A percentile compares a stretch with the other conserved stretches of the same genome.
phyloP scores from a whole-genome alignment of 2,797 vertebrate species.

The Linurgus olivaceus region DNA sequence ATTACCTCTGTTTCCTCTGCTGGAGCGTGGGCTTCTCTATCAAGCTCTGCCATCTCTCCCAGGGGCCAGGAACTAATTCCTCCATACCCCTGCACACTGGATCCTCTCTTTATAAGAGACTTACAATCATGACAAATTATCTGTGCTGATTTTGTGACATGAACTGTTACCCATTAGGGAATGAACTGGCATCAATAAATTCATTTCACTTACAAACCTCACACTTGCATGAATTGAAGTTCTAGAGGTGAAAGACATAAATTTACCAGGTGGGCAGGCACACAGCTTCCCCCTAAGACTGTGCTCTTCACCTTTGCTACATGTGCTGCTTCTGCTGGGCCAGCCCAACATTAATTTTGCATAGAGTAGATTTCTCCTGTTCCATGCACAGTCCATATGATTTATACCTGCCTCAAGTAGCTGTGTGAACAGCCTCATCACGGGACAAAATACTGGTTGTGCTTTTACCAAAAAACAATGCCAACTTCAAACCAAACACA shows the following conservation, averaged over 20 bases:
- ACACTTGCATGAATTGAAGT: conserved; percentile 20
- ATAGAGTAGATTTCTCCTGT: conserved; percentile 8
- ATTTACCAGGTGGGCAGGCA: conserved; percentile 60
- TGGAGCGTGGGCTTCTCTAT: background rate
- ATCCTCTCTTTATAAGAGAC: conserved; percentile 31
- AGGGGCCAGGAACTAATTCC: conserved; percentile 46
- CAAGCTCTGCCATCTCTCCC: background rate
- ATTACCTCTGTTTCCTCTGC: conserved; percentile 57
- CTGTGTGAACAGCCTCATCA: background rate
- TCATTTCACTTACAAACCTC: conserved; percentile 59
- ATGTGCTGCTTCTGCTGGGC: background rate
- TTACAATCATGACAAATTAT: conserved; percentile 66
- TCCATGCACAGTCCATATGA: accelerated
- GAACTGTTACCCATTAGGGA: conserved; percentile 68
- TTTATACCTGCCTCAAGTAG: background rate
- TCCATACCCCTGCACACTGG: background rate
- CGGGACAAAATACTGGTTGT: background rate
- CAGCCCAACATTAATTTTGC: conserved; percentile 58
- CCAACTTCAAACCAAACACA: background rate
- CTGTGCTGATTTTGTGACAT: conserved; percentile 63
- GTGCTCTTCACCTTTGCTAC: conserved; percentile 29
- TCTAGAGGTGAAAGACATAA: conserved; percentile 68
- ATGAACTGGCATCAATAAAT: conserved; percentile 68
- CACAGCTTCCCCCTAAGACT: conserved; percentile 30
- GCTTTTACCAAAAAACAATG: background rate